phyloP scores from a whole-genome alignment of 2,113 vertebrate genomes.

The Myotis brandtii region DNA sequence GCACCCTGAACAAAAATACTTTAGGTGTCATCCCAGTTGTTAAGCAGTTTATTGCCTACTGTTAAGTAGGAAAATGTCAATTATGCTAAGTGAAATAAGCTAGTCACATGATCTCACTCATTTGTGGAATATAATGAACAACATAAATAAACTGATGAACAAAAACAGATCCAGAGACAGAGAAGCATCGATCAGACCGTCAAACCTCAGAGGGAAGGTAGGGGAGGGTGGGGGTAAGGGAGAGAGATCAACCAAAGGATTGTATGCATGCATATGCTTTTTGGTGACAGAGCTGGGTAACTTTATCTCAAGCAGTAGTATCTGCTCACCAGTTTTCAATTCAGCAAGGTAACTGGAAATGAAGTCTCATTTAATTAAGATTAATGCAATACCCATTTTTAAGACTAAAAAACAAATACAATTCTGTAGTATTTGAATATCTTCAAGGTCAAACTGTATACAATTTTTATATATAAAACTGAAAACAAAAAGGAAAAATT shows the following conservation, averaged over 20 bases:
- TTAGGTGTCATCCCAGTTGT: background rate
- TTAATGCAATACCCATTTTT: background rate
- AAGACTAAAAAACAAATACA: slow-evolving; percentile 1
- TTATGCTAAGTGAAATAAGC: too few relatives aligned
- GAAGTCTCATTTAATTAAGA: background rate
- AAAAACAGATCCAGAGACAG: too few relatives aligned
- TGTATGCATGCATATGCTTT: background rate
- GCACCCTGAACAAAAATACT: background rate
- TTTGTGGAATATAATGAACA: too few relatives aligned
- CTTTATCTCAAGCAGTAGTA: background rate
- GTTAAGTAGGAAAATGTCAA: background rate
- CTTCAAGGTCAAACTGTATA: background rate
- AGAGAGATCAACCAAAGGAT: too few relatives aligned
- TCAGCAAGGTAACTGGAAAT: background rate
- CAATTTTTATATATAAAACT: background rate
- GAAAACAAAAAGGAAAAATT: background rate
- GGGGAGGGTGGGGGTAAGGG: too few relatives aligned
- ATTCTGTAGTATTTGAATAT: background rate
- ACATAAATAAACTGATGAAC: too few relatives aligned
- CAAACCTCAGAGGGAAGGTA: too few relatives aligned
- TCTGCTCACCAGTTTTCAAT: background rate
- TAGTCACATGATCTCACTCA: too few relatives aligned
- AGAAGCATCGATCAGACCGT: too few relatives aligned
- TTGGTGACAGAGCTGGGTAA: background rate
- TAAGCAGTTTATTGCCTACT: background rate